Evolutionary conservation across 2,113 vertebrate genomes (phyloP).

Genomic region (Rana temporaria): DNA sequence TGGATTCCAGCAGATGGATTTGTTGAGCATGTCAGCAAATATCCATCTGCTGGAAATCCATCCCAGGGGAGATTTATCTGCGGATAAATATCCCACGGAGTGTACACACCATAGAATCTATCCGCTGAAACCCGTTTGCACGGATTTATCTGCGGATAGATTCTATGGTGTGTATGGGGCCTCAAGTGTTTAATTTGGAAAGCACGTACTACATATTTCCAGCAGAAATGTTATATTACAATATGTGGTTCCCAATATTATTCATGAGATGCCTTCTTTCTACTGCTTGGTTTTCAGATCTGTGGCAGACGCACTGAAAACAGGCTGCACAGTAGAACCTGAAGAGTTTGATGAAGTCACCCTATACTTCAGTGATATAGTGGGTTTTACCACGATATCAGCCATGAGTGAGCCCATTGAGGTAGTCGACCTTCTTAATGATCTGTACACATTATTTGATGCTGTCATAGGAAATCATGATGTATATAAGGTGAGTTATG

Average conservation of each 20-base stretch:
- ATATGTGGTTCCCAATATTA: not conserved
- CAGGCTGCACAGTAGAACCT: constrained; percentile 72
- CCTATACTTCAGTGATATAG: constrained; percentile 83
- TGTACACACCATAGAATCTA: no score
- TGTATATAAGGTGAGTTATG: constrained; percentile 76
- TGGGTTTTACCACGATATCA: constrained; percentile 82
- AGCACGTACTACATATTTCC: not conserved
- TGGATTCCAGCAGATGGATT: no score
- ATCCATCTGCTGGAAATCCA: no score
- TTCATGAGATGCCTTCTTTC: not conserved
- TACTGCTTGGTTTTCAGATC: constrained; percentile 65
- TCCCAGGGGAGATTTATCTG: no score
- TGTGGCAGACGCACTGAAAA: constrained; percentile 76
- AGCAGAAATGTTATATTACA: not conserved
- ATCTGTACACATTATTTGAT: constrained; percentile 81
- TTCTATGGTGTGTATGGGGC: no score
- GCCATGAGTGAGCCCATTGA: constrained; percentile 82
- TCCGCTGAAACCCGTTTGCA: no score
- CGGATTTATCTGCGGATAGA: no score
- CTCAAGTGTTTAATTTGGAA: not conserved
- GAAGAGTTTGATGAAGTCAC: constrained; percentile 78
- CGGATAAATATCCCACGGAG: no score
- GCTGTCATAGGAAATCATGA: constrained; percentile 80
- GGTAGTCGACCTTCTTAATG: constrained; percentile 82
- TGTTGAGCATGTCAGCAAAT: no score